Conservation (phyloP, 2,888 invertebrate species). For the Luffia ferchaultella region DNA sequence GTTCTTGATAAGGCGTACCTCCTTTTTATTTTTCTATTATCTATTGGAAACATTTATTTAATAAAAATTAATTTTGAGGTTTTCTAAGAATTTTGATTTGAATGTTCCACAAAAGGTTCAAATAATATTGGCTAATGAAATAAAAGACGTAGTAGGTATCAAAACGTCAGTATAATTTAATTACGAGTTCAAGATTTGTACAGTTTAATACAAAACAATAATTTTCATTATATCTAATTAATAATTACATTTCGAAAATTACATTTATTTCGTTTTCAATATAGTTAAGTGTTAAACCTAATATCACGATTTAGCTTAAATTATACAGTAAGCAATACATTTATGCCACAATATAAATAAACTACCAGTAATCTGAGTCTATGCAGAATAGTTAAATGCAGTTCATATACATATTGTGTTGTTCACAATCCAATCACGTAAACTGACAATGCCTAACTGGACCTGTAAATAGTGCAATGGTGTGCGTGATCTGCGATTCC, state of each 20-base stretch:
- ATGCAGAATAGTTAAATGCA: too few species aligned
- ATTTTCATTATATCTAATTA: slow-evolving; percentile 59
- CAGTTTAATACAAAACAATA: slow-evolving; percentile 65
- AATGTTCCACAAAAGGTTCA: too few species aligned
- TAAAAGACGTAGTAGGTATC: slow-evolving; percentile 51
- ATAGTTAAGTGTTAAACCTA: slow-evolving; percentile 57
- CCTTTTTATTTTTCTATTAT: too few species aligned
- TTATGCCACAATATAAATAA: slow-evolving; percentile 41
- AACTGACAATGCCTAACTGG: too few species aligned
- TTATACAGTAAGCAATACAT: slow-evolving; percentile 50
- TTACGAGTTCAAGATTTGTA: slow-evolving; percentile 61
- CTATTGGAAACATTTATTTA: slow-evolving; percentile 12
- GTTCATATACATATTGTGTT: too few species aligned
- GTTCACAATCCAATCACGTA: too few species aligned
- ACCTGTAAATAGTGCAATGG: too few species aligned
- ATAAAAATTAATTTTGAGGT: slow-evolving; percentile 10
- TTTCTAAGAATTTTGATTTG: background rate
- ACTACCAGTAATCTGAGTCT: too few species aligned
- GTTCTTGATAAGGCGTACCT: too few species aligned
- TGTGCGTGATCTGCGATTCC: too few species aligned
- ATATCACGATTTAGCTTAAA: slow-evolving; percentile 66
- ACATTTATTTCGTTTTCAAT: slow-evolving; percentile 51
- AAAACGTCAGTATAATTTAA: slow-evolving; percentile 66
- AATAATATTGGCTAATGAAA: slow-evolving; percentile 23
- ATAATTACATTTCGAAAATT: slow-evolving; percentile 66